Evolutionary conservation across 2,113 vertebrate species (phyloP).

Genomic region (Notiomystis cincta): DNA sequence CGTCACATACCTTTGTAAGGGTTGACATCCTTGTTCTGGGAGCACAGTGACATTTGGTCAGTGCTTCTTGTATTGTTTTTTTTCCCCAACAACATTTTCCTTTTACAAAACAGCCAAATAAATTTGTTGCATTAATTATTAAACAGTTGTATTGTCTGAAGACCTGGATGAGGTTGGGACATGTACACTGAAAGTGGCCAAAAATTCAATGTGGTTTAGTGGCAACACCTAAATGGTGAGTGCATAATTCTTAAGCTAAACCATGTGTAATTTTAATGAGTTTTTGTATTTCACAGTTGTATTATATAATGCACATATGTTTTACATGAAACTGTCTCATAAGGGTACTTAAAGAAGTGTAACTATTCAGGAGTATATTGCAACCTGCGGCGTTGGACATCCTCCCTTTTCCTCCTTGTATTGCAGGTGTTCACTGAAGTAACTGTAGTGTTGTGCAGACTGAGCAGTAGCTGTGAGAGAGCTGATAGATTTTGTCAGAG

Average conservation of each 20-base stretch:
- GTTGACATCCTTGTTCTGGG: background rate
- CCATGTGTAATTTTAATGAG: background rate
- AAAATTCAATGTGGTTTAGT: background rate
- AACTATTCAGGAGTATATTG: background rate
- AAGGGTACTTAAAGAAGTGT: background rate
- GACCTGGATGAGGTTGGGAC: background rate
- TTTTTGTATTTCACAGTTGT: background rate
- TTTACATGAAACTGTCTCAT: background rate
- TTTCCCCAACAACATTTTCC: background rate
- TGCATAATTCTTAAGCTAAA: background rate
- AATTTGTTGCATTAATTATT: background rate
- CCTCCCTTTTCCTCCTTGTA: background rate
- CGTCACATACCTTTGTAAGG: background rate
- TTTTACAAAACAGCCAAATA: background rate
- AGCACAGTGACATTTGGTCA: background rate
- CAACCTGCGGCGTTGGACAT: fast-evolving
- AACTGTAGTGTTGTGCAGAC: background rate
- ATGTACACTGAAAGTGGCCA: background rate
- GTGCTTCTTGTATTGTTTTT: background rate
- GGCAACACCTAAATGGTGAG: background rate
- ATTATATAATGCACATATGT: background rate
- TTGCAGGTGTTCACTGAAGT: background rate
- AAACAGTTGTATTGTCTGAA: background rate
- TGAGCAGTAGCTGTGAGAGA: fast-evolving
- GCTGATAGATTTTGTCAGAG: background rate